phyloP scores from a whole-genome alignment of 2,113 vertebrate species.

The Takifugu flavidus region DNA sequence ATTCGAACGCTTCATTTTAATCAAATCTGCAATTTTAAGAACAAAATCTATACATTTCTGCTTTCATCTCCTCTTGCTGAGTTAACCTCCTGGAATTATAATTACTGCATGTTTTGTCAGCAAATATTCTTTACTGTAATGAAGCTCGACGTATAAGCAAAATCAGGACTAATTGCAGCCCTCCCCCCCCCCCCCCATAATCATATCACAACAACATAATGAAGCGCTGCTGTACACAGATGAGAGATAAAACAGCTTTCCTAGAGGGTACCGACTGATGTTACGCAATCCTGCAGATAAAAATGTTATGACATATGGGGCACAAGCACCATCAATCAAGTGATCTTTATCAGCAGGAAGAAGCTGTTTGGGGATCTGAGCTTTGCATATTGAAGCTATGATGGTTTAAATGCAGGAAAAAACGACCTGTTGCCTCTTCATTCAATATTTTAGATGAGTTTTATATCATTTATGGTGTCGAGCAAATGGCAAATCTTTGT shows the following conservation, averaged over 20 bases:
- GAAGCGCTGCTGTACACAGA: constrained; percentile 7
- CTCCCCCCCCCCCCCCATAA: constrained; percentile 3
- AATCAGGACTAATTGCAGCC: constrained; percentile 8
- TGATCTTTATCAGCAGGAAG: constrained; percentile 23
- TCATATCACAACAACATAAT: constrained; percentile 4
- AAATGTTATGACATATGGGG: constrained; percentile 30
- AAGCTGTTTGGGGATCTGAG: constrained; percentile 7
- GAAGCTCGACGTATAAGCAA: constrained; percentile 2
- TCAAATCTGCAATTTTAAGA: too few relatives aligned
- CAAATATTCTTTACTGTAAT: constrained; percentile 18
- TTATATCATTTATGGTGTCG: constrained; percentile 1
- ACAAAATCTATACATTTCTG: background rate
- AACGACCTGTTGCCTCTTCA: background rate
- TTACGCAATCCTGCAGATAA: constrained; percentile 35
- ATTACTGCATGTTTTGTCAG: constrained; percentile 10
- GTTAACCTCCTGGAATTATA: constrained; percentile 5
- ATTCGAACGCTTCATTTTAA: too few relatives aligned
- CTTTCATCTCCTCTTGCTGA: background rate
- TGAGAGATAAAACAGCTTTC: constrained; percentile 12
- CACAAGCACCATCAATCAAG: constrained; percentile 28
- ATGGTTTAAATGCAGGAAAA: background rate
- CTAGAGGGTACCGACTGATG: constrained; percentile 15
- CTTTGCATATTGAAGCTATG: constrained; percentile 4
- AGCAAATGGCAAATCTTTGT: constrained; percentile 5
- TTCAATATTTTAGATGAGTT: background rate